phyloP scores from a whole-genome alignment of 2,797 vertebrate genomes.

The Mionectes olivaceus region DNA sequence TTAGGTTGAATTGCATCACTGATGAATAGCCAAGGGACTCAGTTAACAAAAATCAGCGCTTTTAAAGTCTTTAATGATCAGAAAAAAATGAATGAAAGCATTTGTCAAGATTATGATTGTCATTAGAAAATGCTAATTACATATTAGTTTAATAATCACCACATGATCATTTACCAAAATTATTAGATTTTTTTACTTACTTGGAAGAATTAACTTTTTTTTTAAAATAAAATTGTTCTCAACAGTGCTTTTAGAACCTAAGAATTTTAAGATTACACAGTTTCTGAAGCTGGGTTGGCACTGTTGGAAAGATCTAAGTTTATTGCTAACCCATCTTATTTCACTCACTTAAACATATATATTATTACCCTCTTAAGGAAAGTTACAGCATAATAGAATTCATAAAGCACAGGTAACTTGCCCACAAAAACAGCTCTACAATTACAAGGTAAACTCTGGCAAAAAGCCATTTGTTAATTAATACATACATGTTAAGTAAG shows the following conservation, averaged over 20 bases:
- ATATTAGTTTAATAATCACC: constrained; percentile 70
- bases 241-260: background rate
- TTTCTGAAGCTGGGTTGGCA: background rate
- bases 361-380: constrained; percentile 12
- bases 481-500: background rate
- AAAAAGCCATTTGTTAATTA: constrained; percentile 2
- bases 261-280: background rate
- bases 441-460: background rate
- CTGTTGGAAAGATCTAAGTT: background rate
- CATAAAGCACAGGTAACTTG: background rate
- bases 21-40: constrained; percentile 85
- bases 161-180: constrained; percentile 65
- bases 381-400: background rate
- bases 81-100: constrained; percentile 68
- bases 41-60: constrained; percentile 81
- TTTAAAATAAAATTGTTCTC: background rate
- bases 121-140: constrained; percentile 72
- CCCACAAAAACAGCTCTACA: background rate
- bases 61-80: constrained; percentile 63
- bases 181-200: constrained; percentile 54
- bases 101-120: constrained; percentile 69
- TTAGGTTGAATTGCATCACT: constrained; percentile 81
- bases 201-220: constrained; percentile 26
- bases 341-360: background rate
- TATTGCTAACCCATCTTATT: constrained; percentile 2